Conservation (phyloP, 1,140 invertebrate genomes). For the Idris sp. region DNA sequence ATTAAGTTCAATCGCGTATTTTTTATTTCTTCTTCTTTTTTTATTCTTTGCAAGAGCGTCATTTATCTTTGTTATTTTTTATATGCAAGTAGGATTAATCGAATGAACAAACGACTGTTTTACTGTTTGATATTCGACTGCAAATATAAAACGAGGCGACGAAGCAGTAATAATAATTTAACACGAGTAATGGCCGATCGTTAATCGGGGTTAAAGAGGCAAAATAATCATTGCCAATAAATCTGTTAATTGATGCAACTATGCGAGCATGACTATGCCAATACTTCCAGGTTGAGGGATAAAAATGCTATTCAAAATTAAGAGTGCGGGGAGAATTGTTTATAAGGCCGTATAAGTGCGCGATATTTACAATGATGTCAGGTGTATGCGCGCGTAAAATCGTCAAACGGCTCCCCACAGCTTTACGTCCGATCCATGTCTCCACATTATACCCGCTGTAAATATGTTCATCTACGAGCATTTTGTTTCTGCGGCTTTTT, state of each 20-base stretch:
- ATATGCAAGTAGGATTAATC: conserved; percentile 40
- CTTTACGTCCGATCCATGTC: conserved; percentile 72
- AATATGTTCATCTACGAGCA: conserved; percentile 64
- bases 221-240: conserved; percentile 56
- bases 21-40: too few relatives aligned
- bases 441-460: conserved; percentile 68
- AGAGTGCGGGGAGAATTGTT: conserved; percentile 68
- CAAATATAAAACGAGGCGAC: conserved; percentile 44
- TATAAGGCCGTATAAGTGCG: conserved; percentile 73
- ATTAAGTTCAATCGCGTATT: conserved; percentile 15
- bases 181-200: conserved; percentile 52
- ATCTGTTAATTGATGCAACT: conserved; percentile 57
- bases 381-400: conserved; percentile 69
- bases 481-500: conserved; percentile 68
- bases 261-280: conserved; percentile 50
- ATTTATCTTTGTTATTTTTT: conserved; percentile 48
- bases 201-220: conserved; percentile 59
- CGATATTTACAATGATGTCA: conserved; percentile 77
- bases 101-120: conserved; percentile 50
- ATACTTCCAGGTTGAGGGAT: conserved; percentile 39
- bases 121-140: conserved; percentile 51
- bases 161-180: conserved; percentile 59
- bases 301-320: conserved; percentile 61
- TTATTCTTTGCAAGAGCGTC: conserved; percentile 14
- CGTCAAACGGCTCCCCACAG: conserved; percentile 72